Evolutionary conservation across 2,797 vertebrate genomes (phyloP).

Genomic region (Octomys mimax): DNA sequence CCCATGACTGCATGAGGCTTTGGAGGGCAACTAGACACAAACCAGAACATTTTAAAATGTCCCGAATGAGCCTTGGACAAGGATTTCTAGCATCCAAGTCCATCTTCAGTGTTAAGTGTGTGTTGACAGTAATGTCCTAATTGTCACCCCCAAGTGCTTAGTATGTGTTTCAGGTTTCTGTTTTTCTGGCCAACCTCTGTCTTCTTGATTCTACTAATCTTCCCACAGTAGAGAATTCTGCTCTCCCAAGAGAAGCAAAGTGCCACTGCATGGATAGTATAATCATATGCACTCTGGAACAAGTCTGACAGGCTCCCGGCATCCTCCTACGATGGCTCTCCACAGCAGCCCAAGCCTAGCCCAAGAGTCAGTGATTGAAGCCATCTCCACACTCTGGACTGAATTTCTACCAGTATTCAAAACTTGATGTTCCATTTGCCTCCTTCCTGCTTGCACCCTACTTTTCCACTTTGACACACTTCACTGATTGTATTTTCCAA

Average conservation of each 20-base stretch:
- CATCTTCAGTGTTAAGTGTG: background rate
- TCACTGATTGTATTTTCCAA: background rate
- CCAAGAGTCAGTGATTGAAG: background rate
- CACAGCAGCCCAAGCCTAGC: background rate
- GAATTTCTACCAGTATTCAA: background rate
- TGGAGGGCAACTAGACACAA: too few species aligned
- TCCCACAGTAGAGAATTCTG: background rate
- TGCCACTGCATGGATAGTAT: background rate
- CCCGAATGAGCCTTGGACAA: background rate
- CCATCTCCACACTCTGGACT: background rate
- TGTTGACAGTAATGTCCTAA: background rate
- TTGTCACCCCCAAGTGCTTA: background rate
- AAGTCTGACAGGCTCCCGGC: background rate
- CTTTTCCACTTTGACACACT: background rate
- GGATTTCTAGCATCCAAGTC: background rate
- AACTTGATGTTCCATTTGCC: background rate
- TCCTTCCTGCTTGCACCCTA: background rate
- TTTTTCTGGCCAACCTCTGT: conserved; percentile 6
- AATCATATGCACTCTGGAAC: conserved; percentile 16
- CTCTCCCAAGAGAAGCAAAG: background rate
- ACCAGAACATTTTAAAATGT: too few species aligned
- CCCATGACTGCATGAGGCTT: too few species aligned
- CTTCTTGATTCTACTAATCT: conserved; percentile 40
- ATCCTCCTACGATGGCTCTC: background rate
- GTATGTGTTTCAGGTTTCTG: conserved; percentile 11